phyloP scores from a whole-genome alignment of 2,113 vertebrate species.

The Nothobranchius kuhntae region DNA sequence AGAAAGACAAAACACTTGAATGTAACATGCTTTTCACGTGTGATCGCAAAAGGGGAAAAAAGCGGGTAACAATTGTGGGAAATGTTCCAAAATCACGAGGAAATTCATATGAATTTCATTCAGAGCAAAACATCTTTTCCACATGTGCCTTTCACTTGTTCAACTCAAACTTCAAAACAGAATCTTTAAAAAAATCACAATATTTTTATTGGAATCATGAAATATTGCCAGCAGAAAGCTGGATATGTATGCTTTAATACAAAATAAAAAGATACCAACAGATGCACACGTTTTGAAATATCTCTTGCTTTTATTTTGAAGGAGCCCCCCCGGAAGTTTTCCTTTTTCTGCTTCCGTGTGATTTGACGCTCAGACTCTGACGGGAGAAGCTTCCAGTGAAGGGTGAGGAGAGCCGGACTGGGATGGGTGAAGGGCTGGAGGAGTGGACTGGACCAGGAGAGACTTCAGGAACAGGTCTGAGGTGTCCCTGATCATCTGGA shows the following conservation, averaged over 20 bases:
- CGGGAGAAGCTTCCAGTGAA: slow-evolving; percentile 9
- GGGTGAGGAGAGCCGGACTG: slow-evolving; percentile 26
- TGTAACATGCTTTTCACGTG: too few species aligned
- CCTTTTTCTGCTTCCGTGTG: fast-evolving
- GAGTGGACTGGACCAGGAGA: slow-evolving; percentile 45
- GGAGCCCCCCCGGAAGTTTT: background rate
- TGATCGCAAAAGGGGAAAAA: too few species aligned
- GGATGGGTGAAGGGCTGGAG: slow-evolving; percentile 43
- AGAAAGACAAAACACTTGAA: too few species aligned
- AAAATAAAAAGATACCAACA: background rate
- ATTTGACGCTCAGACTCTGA: slow-evolving; percentile 1
- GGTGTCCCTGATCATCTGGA: slow-evolving; percentile 39
- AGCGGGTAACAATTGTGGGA: too few species aligned
- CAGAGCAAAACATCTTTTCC: too few species aligned
- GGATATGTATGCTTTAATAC: background rate
- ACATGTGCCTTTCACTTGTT: too few species aligned
- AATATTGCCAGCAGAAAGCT: background rate
- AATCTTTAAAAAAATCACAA: too few species aligned
- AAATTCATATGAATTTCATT: too few species aligned
- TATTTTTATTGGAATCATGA: background rate
- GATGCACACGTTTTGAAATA: background rate
- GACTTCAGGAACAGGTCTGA: slow-evolving; percentile 3
- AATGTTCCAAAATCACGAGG: too few species aligned
- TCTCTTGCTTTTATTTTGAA: slow-evolving; percentile 61
- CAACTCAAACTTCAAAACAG: too few species aligned